Evolutionary conservation across 2,113 vertebrate species (phyloP), one percentile per base, ranked within the genome.

Genomic region (Coptodon bakossiorum): DNA sequence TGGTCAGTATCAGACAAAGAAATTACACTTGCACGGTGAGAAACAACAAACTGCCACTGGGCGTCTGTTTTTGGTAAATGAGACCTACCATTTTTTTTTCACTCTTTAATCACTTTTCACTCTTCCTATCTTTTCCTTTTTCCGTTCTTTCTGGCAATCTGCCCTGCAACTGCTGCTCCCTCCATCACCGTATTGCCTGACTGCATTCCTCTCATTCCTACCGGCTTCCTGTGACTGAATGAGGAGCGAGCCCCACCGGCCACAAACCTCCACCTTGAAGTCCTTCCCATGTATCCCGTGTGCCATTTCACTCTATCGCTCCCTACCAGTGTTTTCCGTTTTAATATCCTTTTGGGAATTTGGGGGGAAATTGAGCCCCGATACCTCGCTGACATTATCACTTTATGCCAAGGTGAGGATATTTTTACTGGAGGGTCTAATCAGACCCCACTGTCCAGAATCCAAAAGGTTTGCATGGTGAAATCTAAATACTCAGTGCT

Each of bases 171-270:
- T 93, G 90, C 95, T 95, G 93, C 93, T 95, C 89, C 91, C 86
- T 93, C 91, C 92, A 95, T 95, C 94, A 95, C 85, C 45, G 54
- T 90, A 91, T 91, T 94, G 94, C 92, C 86, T 92, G 92, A 92
- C 94, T 93, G 93, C 95, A 96, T 96, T 95, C 95, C 57, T 94
- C 81, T 92, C 94, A 96, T 96, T 96, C 95, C 95, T 90, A 80
- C 86, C 84, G 82, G 91, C 94, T 95, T 95, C 95, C 94, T 96
- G 95, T 95, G 90, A 95, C 91, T 93, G 91, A 82, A 91, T 91
- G 88, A 92, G 40, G 13, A 92, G 89, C 53, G 80, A 92, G 87
- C 52, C 93, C 92, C 91, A 88, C 90, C 79, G 93, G 91, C 89
- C 91, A 83, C 91, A 93, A 89, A 91, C 84, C 87, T 91, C 71